Conservation (phyloP, 35 echinoderm and acorn worm species). For the Heliocidaris erythrogramma region DNA sequence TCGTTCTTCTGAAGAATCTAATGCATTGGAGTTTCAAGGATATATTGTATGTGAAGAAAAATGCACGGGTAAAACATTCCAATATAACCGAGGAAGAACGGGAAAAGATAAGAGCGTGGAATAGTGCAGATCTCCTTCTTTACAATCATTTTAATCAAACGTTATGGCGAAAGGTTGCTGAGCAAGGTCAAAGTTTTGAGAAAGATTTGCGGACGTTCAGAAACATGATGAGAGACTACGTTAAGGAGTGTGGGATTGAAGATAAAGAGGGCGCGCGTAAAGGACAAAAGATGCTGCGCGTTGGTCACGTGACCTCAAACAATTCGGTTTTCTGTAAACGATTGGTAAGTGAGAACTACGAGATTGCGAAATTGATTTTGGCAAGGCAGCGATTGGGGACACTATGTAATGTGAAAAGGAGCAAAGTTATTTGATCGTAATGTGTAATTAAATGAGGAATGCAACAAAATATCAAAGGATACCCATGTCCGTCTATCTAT, state of each 20-base stretch:
- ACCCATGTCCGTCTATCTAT: too few relatives aligned
- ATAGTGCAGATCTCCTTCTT: slow-evolving; percentile 48
- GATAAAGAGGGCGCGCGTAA: neutral
- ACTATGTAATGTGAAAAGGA: neutral
- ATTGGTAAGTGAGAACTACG: slow-evolving; percentile 40
- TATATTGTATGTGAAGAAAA: slow-evolving; percentile 61
- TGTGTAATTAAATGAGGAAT: too few relatives aligned
- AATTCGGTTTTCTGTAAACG: slow-evolving; percentile 20
- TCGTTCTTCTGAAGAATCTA: slow-evolving; percentile 61
- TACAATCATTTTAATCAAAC: slow-evolving; percentile 68
- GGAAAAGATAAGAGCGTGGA: slow-evolving; percentile 33
- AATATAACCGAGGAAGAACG: slow-evolving; percentile 41
- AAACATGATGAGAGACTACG: neutral
- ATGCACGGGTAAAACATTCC: slow-evolving; percentile 14
- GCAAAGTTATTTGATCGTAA: neutral
- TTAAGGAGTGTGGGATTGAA: slow-evolving; percentile 1
- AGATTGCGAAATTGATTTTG: slow-evolving; percentile 4
- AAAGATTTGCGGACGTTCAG: slow-evolving; percentile 57
- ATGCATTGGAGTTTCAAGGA: slow-evolving; percentile 66
- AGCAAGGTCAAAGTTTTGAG: slow-evolving; percentile 30
- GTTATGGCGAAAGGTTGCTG: slow-evolving; percentile 57
- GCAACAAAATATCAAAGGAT: too few relatives aligned
- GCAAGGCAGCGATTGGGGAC: neutral
- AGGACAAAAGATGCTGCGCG: slow-evolving; percentile 31
- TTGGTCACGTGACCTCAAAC: neutral